phyloP scores from a whole-genome alignment of 2,888 invertebrate genomes.

The Atrina japonica region DNA sequence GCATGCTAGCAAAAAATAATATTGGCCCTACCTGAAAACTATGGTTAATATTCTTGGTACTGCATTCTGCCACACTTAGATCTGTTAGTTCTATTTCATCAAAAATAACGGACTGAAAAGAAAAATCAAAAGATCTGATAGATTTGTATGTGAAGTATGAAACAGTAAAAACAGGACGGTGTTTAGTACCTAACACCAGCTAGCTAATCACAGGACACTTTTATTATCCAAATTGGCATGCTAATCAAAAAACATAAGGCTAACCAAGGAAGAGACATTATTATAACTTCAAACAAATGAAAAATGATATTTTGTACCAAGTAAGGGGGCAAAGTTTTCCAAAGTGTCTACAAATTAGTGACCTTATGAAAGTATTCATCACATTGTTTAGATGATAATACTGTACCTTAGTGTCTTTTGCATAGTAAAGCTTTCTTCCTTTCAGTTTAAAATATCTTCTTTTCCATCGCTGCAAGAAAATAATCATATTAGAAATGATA shows the following conservation, averaged over 20 bases:
- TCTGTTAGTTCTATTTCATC: conserved; percentile 93
- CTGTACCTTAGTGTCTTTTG: conserved; percentile 93
- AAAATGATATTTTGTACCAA: no score
- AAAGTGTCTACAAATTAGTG: background rate
- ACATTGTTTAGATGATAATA: no score
- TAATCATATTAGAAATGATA: background rate
- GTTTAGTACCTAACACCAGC: no score
- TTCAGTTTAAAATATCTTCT: conserved; percentile 91
- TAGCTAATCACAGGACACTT: no score
- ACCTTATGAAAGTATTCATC: background rate
- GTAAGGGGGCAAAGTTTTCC: no score
- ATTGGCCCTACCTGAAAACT: conserved; percentile 89
- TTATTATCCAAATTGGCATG: no score
- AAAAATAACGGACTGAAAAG: conserved; percentile 91
- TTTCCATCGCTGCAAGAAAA: conserved; percentile 89
- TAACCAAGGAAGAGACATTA: no score
- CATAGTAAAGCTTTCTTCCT: conserved; percentile 91
- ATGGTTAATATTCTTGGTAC: conserved; percentile 92
- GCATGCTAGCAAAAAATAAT: background rate
- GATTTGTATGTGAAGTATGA: no score
- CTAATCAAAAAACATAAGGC: no score
- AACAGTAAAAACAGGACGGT: no score
- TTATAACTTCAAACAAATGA: no score
- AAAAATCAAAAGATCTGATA: conserved; percentile 61
- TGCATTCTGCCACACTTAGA: conserved; percentile 92